Evolutionary conservation across 2,113 vertebrate species (phyloP).

Genomic region (Ammodytes marinus): DNA sequence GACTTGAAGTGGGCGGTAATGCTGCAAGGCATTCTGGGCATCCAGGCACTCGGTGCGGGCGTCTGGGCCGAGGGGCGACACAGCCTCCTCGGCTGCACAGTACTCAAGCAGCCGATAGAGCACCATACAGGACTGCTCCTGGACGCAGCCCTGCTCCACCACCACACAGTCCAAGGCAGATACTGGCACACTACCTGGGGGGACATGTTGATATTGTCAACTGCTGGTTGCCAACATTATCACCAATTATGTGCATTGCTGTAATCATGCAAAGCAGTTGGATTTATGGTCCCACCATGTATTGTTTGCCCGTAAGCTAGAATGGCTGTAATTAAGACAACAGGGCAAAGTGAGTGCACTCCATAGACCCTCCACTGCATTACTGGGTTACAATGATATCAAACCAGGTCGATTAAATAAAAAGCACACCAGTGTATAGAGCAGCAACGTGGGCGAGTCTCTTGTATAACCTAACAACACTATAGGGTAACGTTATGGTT

Average conservation of each 20-base stretch:
- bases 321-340: constrained; percentile 48
- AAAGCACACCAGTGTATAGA: constrained; percentile 47
- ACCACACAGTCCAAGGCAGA: constrained; percentile 84
- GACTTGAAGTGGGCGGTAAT: constrained; percentile 86
- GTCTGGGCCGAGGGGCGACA: constrained; percentile 72
- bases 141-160: constrained; percentile 87
- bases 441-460: constrained; percentile 11
- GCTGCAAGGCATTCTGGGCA: constrained; percentile 85
- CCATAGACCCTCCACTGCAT: constrained; percentile 13
- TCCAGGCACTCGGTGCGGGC: constrained; percentile 86
- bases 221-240: neutral
- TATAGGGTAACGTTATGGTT: constrained; percentile 16
- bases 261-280: neutral
- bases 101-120: constrained; percentile 87
- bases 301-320: constrained; percentile 20
- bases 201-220: constrained; percentile 17
- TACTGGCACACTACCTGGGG: constrained; percentile 68
- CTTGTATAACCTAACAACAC: constrained; percentile 31
- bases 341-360: constrained; percentile 21
- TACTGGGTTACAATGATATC: constrained; percentile 36
- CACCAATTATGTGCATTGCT: neutral
- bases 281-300: constrained; percentile 15
- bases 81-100: constrained; percentile 83
- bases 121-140: constrained; percentile 84
- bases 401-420: constrained; percentile 41